Base-by-base conservation (phyloP, 2,888 invertebrate species). In the Nomada fucata region DNA sequence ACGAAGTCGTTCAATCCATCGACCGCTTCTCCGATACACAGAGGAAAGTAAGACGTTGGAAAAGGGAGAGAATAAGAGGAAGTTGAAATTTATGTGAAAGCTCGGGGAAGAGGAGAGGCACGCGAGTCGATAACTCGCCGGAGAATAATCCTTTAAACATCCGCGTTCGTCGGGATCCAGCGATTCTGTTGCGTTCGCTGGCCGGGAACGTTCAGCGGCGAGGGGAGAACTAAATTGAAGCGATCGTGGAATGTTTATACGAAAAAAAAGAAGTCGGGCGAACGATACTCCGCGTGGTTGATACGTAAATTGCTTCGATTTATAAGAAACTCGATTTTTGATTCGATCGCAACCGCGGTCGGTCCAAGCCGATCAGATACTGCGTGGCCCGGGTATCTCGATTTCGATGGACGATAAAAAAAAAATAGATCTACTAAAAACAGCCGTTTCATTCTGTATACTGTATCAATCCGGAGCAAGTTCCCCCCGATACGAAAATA, bases 1-100 rank as follows among this genome's bases (percentile, higher is more conserved):
- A 2, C 57, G 71, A 69, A 79, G 82, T 80, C 87, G 89, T 86
- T 89, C 86, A 83, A 89, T 89, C 86, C 85, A 86, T 83, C 82
- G 76, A 74, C 74, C 63, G 63, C 18, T 55, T 59, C 44, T n/a
- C 52, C 65, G 80, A 74, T 68, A 73, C 64, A 76, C 76, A 72
- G 69, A 60, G 36, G 29, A 36, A 60, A 7, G 52, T n/a, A 59
- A 26, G 74, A 70, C 70, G 74, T 64, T 65, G 55, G 60, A 47
- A 20, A 36, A 63, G 60, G 67, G 67, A 64, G 23, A 36, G 36
- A 36, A 36, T 36, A 36, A 59, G 52, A 61, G 44, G 52, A 52
- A 52, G 23, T 55, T 64, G 44, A 47, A 79, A 75, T 76, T 63
- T 80, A 78, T 78, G 67, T 50, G 29, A 20, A 44, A 55, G 42